A percentile compares a stretch with the other conserved stretches of the same genome.
phyloP scores from a whole-genome alignment of 2,113 vertebrate species.

The Propithecus coquereli region DNA sequence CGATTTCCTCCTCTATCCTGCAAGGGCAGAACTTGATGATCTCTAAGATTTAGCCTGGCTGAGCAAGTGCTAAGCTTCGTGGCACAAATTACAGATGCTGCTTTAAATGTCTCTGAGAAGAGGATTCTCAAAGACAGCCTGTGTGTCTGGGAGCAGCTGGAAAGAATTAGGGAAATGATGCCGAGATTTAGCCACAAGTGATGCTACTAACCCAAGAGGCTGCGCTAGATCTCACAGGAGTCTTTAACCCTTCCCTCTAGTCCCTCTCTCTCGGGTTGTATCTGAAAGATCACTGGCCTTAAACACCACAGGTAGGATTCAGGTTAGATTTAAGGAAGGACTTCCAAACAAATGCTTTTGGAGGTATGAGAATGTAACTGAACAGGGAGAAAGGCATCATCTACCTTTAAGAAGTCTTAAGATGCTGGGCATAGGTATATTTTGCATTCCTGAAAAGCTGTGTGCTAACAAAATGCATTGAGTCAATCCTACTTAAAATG shows the following conservation, averaged over 20 bases:
- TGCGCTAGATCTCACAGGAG: neutral
- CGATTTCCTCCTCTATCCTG: neutral
- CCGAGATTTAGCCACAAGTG: neutral
- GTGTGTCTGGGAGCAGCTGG: neutral
- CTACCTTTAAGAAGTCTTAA: neutral
- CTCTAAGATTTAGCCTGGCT: neutral
- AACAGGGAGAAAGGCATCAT: neutral
- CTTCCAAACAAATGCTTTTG: neutral
- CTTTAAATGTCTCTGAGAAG: neutral
- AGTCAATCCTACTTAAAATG: constrained; percentile 13
- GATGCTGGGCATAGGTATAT: neutral
- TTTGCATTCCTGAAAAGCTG: constrained; percentile 49
- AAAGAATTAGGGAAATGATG: neutral
- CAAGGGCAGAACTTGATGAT: neutral
- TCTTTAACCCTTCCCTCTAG: neutral
- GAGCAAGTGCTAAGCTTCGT: neutral
- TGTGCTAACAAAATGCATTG: constrained; percentile 24
- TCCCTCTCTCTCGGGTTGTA: neutral
- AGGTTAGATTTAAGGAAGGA: neutral
- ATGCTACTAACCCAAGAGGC: neutral
- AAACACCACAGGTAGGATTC: neutral
- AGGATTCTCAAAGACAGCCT: neutral
- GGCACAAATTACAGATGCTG: neutral
- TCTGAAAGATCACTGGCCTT: neutral
- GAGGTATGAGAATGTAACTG: neutral